Percentiles rank a stretch among this genome's conserved stretches.
Conservation (phyloP, 2,113 vertebrate genomes). For the Corythaixoides concolor region DNA sequence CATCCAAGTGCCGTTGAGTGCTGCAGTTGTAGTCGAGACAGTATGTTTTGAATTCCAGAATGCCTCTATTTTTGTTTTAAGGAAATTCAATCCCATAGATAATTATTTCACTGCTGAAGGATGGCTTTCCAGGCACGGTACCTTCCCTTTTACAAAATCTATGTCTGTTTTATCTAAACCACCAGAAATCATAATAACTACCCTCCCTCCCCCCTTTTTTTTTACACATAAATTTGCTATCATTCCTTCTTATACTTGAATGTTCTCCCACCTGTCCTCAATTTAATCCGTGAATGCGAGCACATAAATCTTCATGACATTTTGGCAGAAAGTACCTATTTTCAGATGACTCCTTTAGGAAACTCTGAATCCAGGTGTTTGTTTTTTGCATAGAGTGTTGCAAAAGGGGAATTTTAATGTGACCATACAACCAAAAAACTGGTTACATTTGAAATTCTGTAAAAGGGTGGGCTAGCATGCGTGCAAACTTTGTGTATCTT, state of each 20-base stretch:
- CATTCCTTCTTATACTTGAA: conserved; percentile 74
- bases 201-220: background rate
- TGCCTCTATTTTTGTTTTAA: conserved; percentile 15
- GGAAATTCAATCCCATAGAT: conserved; percentile 54
- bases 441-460: conserved; percentile 50
- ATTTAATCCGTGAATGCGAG: conserved; percentile 81
- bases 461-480: conserved; percentile 40
- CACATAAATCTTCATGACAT: conserved; percentile 83
- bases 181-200: conserved; percentile 69
- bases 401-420: conserved; percentile 76
- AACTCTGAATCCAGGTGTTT: conserved; percentile 82
- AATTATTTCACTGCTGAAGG: conserved; percentile 73
- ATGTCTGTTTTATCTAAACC: conserved; percentile 67
- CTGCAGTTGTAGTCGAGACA: background rate
- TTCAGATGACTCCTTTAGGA: conserved; percentile 82
- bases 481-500: conserved; percentile 62
- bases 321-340: conserved; percentile 80
- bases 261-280: conserved; percentile 84
- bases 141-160: conserved; percentile 13
- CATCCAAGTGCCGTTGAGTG: background rate
- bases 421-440: conserved; percentile 47
- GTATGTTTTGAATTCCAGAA: background rate
- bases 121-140: conserved; percentile 42
- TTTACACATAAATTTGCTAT: conserved; percentile 72
- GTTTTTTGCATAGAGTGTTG: conserved; percentile 75